A percentile compares a stretch with the other conserved stretches of the same genome.
Conservation (phyloP, 2,888 invertebrate species). For the Panorpa germanica region DNA sequence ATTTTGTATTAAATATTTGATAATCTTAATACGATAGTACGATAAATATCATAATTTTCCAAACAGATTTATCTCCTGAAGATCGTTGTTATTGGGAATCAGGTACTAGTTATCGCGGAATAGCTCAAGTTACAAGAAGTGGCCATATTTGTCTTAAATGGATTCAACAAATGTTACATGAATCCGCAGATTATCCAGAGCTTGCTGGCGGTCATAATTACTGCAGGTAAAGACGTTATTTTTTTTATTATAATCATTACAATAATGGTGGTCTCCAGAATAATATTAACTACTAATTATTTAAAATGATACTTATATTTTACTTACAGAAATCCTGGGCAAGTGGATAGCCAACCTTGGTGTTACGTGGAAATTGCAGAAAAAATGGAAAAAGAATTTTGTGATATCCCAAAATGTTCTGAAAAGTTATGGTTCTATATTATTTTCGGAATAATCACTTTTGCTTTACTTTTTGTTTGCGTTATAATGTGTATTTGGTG, state of each 20-base stretch:
- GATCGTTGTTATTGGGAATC: constrained; percentile 80
- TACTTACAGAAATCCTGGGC: constrained; percentile 70
- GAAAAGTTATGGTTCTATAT: constrained; percentile 70
- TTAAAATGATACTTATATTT: no score
- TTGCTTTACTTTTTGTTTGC: constrained; percentile 32
- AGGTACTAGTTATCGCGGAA: constrained; percentile 71
- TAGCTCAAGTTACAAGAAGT: constrained; percentile 47
- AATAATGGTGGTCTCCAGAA: no score
- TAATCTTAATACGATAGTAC: constrained; percentile 4
- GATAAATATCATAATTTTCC: no score
- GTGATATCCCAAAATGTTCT: constrained; percentile 78
- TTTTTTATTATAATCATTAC: neutral
- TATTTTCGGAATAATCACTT: constrained; percentile 36
- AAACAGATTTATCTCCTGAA: constrained; percentile 38
- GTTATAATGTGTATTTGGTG: constrained; percentile 42
- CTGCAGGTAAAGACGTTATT: constrained; percentile 24
- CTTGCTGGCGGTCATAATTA: constrained; percentile 75
- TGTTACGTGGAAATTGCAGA: constrained; percentile 58
- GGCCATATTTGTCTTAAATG: constrained; percentile 66
- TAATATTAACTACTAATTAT: no score
- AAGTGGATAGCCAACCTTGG: constrained; percentile 68
- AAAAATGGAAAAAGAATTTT: constrained; percentile 57
- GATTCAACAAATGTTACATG: constrained; percentile 61
- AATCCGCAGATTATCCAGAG: constrained; percentile 63
- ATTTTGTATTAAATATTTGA: neutral